Evolutionary conservation across 1,140 invertebrate species (phyloP).

Genomic region (Drosophila subobscura): DNA sequence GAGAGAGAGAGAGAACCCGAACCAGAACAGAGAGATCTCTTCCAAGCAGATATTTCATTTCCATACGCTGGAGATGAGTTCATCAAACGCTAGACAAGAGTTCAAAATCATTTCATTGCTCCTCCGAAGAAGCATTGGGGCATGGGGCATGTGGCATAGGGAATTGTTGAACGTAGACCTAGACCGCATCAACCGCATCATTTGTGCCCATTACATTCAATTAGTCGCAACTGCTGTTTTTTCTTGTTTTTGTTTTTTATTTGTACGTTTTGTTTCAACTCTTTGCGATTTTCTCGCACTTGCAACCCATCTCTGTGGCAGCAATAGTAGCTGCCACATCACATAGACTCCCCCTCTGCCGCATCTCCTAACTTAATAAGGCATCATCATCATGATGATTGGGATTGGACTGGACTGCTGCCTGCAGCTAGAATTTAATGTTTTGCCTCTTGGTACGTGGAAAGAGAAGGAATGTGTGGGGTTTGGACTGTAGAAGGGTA

Average conservation of each 20-base stretch:
- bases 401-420: conserved; percentile 21
- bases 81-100: conserved; percentile 41
- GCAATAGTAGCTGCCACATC: neutral
- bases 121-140: conserved; percentile 3
- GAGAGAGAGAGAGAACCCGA: conserved; percentile 20
- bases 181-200: conserved; percentile 60
- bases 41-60: conserved; percentile 42
- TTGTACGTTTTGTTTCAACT: conserved; percentile 38
- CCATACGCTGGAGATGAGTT: conserved; percentile 5
- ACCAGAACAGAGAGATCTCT: conserved; percentile 11
- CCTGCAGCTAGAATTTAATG: conserved; percentile 46
- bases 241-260: neutral
- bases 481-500: conserved; percentile 1
- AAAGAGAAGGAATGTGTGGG: neutral
- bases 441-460: conserved; percentile 11
- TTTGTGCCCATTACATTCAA: conserved; percentile 81
- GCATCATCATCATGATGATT: conserved; percentile 44
- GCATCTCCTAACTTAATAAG: conserved; percentile 54
- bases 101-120: conserved; percentile 55
- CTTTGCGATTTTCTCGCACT: conserved; percentile 73
- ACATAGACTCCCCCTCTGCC: neutral
- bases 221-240: conserved; percentile 67
- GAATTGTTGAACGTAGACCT: conserved; percentile 16
- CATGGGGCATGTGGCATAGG: conserved; percentile 15
- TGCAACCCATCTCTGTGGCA: conserved; percentile 27